Evolutionary conservation across 2,113 vertebrate genomes (phyloP), one percentile per base, ranked within the genome.

Genomic region (Oostethus manadensis): DNA sequence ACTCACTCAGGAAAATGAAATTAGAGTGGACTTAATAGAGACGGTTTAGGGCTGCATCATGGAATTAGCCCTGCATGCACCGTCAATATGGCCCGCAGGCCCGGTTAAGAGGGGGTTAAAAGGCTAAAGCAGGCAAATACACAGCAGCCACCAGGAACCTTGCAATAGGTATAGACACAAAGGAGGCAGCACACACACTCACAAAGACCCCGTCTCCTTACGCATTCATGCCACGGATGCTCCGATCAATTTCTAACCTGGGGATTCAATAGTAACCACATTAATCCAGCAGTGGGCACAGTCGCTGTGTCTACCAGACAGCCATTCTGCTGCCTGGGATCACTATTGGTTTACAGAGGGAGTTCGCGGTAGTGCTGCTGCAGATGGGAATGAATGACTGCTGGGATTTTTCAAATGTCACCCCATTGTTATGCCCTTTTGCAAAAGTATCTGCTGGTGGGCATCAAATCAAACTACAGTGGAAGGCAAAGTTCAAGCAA

Each of bases 201-300:
- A 33, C 63, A 50, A 38, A 6, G 35, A 64, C 66, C 54, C 45
- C 35, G 21, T 35, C 56, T 71, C 61, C 44, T 83, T 79, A 60
- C 6, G n/a, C 73, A 86, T 84, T 82, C 78, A 76, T 74, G 71
- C 77, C 79, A 84, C 64, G 62, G 21, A 69, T 8, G 35, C 61
- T 35, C 50, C 43, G 71, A 86, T 86, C 77, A 62, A 86, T 87
- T 58, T 58, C 61, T 62, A 81, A 84, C 79, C 79, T 58, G 6
- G 54, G 66, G 77, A 82, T 86, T 85, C 82, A 74, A 86, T 85
- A 76, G 81, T 84, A 86, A 88, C 81, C 79, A 76, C 81, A 85
- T 88, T 88, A 84, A 88, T 85, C 82, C 71, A 82, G 74, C 84
- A 72, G 79, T 76, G 84, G 81, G 78, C 68, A 74, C 78, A 77